These are phyloP conservation scores for Acrobasis consociella DNA, from an alignment of 2,888 invertebrate species.

Conservation along the genomic window DNA sequence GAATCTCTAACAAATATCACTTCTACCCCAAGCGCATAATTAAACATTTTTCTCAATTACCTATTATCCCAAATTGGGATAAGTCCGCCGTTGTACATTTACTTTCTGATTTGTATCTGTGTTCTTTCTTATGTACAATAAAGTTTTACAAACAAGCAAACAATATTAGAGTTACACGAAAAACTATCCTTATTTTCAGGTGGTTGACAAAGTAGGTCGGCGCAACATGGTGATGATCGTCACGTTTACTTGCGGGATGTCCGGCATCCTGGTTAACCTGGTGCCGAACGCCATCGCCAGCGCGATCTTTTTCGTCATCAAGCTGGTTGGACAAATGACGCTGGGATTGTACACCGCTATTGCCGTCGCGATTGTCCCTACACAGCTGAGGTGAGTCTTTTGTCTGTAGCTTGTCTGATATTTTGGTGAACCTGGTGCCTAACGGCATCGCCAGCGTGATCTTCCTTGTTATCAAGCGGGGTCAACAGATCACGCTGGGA, in stretches of 20 bases:
- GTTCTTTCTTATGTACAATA: too few relatives aligned
- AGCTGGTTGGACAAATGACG: conserved; percentile 51
- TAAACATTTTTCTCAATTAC: too few relatives aligned
- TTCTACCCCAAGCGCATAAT: too few relatives aligned
- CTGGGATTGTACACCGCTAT: conserved; percentile 70
- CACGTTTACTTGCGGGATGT: conserved; percentile 65
- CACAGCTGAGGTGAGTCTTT: conserved; percentile 63
- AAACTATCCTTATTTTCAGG: conserved; percentile 41
- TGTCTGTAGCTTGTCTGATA: conserved; percentile 50
- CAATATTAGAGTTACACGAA: neutral
- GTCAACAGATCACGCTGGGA: conserved; percentile 55
- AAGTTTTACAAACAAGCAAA: too few relatives aligned
- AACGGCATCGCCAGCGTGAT: conserved; percentile 74
- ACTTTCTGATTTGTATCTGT: too few relatives aligned
- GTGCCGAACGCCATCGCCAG: conserved; percentile 72
- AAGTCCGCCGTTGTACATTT: too few relatives aligned
- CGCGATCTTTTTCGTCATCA: conserved; percentile 60
- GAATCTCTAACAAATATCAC: too few relatives aligned
- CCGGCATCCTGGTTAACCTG: conserved; percentile 77
- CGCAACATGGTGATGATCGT: conserved; percentile 59
- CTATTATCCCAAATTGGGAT: too few relatives aligned
- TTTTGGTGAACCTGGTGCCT: conserved; percentile 77
- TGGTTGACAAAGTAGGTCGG: conserved; percentile 60
- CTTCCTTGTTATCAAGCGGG: conserved; percentile 52
- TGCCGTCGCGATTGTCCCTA: conserved; percentile 72